These are phyloP conservation scores for Drosophila infuscata DNA, from an alignment of 2,888 invertebrate species.

Conservation along the genomic window DNA sequence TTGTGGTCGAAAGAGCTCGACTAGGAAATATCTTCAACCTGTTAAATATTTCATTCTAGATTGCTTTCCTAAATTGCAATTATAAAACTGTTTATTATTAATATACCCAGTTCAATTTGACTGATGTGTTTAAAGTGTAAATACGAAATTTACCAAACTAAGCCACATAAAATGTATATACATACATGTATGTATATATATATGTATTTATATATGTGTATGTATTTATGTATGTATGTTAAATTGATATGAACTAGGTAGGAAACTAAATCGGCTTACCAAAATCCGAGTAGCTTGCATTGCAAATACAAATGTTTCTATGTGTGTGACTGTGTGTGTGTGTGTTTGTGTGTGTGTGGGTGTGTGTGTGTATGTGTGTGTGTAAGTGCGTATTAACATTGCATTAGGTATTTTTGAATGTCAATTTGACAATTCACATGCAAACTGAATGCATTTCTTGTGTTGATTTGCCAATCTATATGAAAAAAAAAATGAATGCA, in stretches of 20 bases:
- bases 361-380: background rate
- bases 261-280: conserved; percentile 42
- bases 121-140: background rate
- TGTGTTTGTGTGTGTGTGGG: background rate
- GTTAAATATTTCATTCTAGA: background rate
- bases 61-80: background rate
- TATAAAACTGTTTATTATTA: background rate
- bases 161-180: background rate
- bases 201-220: too few species aligned
- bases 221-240: background rate
- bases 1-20: background rate
- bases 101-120: background rate
- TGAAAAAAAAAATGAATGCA: background rate
- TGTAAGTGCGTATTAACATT: conserved; percentile 5
- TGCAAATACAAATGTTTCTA: background rate
- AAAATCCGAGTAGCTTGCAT: conserved; percentile 3
- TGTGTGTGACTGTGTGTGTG: background rate
- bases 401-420: conserved; percentile 21
- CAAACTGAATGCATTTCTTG: conserved; percentile 15
- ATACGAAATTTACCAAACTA: conserved; percentile 1
- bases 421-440: conserved; percentile 36
- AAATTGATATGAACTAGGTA: background rate
- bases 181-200: background rate
- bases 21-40: background rate
- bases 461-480: conserved; percentile 18